Percentiles rank a stretch among this genome's conserved stretches.
Evolutionary conservation across 1,140 invertebrate genomes (phyloP).

Genomic region (Sycophaga agraensis): DNA sequence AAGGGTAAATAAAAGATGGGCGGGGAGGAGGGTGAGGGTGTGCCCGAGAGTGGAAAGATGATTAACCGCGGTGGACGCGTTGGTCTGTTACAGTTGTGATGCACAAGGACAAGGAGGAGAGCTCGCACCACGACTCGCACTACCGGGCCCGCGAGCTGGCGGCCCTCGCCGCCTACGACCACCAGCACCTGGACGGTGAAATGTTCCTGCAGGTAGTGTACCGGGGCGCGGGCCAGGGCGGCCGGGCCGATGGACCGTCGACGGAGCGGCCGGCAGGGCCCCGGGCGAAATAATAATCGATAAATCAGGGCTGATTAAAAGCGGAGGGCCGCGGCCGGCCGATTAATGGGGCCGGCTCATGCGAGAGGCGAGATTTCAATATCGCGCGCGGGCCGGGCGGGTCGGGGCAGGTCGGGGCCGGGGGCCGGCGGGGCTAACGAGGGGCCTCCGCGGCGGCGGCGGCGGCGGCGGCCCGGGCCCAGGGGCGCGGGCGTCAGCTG

Average conservation of each 20-base stretch:
- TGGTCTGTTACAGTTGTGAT: conserved; percentile 79
- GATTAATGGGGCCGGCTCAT: conserved; percentile 49
- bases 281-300: conserved; percentile 28
- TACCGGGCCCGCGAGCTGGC: conserved; percentile 77
- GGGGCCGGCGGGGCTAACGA: too few species aligned
- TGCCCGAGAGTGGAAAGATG: too few species aligned
- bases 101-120: conserved; percentile 88
- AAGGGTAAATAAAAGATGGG: too few species aligned
- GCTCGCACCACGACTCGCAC: conserved; percentile 65
- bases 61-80: neutral
- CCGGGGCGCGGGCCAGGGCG: rapidly evolving
- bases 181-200: conserved; percentile 87
- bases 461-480: neutral
- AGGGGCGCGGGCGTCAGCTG: neutral
- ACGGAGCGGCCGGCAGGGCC: too few species aligned
- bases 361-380: too few species aligned
- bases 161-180: conserved; percentile 82
- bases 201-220: conserved; percentile 88
- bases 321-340: neutral
- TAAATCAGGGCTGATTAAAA: conserved; percentile 24
- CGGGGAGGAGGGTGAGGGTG: too few species aligned
- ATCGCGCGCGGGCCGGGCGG: too few species aligned
- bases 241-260: too few species aligned
- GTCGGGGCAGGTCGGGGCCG: too few species aligned
- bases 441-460: neutral